Base-by-base conservation (phyloP, 2,113 vertebrate genomes). In the Sturnus vulgaris region DNA sequence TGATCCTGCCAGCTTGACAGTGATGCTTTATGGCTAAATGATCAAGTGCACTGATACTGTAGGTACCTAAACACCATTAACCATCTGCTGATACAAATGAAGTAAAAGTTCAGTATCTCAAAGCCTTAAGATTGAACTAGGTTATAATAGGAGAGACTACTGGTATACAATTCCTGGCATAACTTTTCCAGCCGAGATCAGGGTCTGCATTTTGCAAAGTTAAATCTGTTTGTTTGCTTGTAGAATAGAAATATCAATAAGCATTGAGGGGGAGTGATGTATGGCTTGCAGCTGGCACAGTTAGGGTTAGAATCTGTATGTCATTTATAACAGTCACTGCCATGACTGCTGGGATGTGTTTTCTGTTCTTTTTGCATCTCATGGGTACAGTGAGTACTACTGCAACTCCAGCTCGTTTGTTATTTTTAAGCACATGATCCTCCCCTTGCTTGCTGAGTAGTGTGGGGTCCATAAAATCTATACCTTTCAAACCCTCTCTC, bases 1-100 rank as follows among this genome's bases (percentile, higher is more conserved):
- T 80, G 88, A 92, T 90, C 94, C 90, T 93, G 52, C 92, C 75
- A 82, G 82, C 79, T 82, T 90, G 93, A 73, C 79, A 78, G 82
- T 37, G 71, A 60, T 95, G 86, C 64, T 95, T 96, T 90, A 81
- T 88, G 76, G 76, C 31, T 56, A 79, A 95, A 88, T 85, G 76
- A 95, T 93, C 72, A 78, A 93, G 92, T 97, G 73, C 73, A 22
- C 81, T 86, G 93, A 73, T 94, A 57, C 10, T 76, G 71, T 79
- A 81, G 92, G 53, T 80, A 73, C 84, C 75, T 87, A 73, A 90
- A 56, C 76, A 65, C 37, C 82, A 53, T 91, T 86, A 96, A 83
- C 71, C 64, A 50, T 88, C 87, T 94, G 87, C 79, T 93, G 68
- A 55, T 89, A 47, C 5, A 85, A 91, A 69, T 42, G 71, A 66